These are phyloP conservation scores for Aporophyla nigra DNA, from an alignment of 2,888 invertebrate species.

Conservation along the genomic window DNA sequence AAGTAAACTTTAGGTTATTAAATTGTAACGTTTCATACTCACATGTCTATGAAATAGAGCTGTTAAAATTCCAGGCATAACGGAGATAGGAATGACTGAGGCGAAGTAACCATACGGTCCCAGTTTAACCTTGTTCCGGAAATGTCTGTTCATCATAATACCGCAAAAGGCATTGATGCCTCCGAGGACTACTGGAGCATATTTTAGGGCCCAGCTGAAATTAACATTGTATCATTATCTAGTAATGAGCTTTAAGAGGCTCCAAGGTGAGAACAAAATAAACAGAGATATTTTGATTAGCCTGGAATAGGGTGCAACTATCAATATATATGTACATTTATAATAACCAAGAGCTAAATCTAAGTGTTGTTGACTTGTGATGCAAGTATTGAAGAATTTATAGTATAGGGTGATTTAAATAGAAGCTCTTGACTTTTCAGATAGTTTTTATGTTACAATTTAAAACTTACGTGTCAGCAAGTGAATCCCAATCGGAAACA, in stretches of 20 bases:
- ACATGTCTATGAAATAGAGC: conserved; percentile 91
- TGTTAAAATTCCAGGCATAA: conserved; percentile 91
- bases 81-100: conserved; percentile 91
- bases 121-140: conserved; percentile 91
- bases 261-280: neutral
- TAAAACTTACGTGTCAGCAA: conserved; percentile 91
- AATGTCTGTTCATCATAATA: conserved; percentile 92
- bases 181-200: conserved; percentile 89
- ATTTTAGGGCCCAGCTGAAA: conserved; percentile 87
- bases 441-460: conserved; percentile 36
- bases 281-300: neutral
- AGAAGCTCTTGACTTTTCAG: neutral
- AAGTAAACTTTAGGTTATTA: neutral
- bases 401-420: neutral
- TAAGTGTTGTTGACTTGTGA: neutral
- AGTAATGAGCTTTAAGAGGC: neutral
- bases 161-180: conserved; percentile 89
- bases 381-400: neutral
- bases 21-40: conserved; percentile 70
- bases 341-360: neutral
- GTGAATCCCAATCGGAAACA: conserved; percentile 91
- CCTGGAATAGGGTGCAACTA: neutral
- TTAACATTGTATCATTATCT: neutral
- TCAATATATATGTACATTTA: neutral
- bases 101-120: conserved; percentile 90